Conservation (phyloP, 2,797 vertebrate species). For the Fringilla coelebs region DNA sequence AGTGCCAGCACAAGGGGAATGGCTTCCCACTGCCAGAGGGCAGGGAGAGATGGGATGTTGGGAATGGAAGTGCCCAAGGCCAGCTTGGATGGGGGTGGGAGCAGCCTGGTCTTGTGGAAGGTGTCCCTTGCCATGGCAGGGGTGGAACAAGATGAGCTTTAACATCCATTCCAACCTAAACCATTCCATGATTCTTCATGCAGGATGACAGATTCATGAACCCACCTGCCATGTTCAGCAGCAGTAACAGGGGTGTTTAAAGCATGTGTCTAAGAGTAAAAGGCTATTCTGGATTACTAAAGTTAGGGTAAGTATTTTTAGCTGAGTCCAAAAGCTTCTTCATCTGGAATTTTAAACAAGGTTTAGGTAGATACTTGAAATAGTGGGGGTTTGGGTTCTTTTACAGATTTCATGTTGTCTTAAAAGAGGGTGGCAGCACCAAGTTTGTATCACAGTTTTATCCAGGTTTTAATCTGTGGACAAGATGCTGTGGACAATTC, state of each 20-base stretch:
- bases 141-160: background rate
- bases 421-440: background rate
- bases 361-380: background rate
- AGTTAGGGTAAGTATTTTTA: background rate
- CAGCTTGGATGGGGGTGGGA: rapidly evolving
- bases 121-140: background rate
- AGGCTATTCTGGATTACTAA: background rate
- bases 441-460: background rate
- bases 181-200: background rate
- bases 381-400: background rate
- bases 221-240: background rate
- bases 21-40: background rate
- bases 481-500: background rate
- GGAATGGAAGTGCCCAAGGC: background rate
- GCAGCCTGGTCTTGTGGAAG: rapidly evolving
- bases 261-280: background rate
- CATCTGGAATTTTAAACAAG: background rate
- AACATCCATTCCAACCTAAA: background rate
- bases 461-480: background rate
- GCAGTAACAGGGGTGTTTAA: background rate
- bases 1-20: background rate
- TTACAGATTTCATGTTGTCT: background rate
- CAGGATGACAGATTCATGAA: background rate
- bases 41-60: background rate
- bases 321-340: background rate